Conservation (phyloP, 2,113 vertebrate species). For the Probosciger aterrimus region DNA sequence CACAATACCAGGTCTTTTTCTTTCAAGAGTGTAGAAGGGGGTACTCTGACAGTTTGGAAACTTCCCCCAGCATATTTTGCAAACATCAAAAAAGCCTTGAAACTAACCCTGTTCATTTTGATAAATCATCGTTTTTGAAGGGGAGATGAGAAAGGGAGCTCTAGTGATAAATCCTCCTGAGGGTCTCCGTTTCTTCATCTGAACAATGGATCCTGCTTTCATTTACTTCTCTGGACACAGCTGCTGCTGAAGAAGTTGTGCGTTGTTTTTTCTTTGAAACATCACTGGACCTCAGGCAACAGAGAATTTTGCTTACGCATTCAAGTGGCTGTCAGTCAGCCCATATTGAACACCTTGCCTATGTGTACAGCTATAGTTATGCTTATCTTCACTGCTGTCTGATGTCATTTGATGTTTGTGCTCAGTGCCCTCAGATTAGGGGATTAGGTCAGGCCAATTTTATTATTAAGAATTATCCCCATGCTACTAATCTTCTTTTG, state of each 20-base stretch:
- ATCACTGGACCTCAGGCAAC: neutral
- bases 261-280: neutral
- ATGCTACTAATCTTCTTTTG: neutral
- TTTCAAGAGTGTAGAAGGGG: neutral
- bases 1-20: neutral
- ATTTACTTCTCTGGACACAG: neutral
- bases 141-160: neutral
- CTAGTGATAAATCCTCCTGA: neutral
- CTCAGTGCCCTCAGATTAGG: neutral
- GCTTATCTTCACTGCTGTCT: neutral
- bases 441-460: neutral
- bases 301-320: neutral
- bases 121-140: neutral
- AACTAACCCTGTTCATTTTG: neutral
- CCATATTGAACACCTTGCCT: neutral
- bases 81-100: neutral
- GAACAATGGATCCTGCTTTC: neutral
- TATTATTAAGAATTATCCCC: neutral
- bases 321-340: neutral
- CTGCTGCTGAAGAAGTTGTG: neutral
- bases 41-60: neutral
- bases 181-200: neutral
- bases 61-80: neutral
- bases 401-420: fast-evolving
- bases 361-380: neutral